Evolutionary conservation across 2,113 vertebrate genomes (phyloP).

Genomic region (Nesoenas mayeri): DNA sequence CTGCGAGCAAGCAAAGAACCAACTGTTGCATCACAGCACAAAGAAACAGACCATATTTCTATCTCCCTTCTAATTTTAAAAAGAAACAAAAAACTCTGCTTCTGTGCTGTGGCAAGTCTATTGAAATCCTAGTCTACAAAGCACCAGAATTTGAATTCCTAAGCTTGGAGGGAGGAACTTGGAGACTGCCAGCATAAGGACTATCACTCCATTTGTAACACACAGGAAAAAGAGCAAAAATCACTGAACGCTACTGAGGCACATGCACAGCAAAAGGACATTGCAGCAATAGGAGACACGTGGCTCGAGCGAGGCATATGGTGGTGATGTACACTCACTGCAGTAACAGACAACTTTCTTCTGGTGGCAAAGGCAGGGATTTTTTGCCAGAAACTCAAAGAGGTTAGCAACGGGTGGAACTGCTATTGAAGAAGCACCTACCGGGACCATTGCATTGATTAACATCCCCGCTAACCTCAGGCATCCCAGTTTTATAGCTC

Average conservation of each 20-base stretch:
- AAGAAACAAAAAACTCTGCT: background rate
- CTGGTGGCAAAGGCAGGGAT: background rate
- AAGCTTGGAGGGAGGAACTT: background rate
- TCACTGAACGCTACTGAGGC: background rate
- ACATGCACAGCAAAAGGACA: background rate
- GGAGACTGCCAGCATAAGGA: background rate
- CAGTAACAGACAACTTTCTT: background rate
- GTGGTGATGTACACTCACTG: background rate
- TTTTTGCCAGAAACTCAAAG: background rate
- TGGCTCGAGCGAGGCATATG: accelerated
- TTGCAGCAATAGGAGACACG: background rate
- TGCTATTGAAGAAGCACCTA: background rate
- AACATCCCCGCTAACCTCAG: background rate
- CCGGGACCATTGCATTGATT: background rate
- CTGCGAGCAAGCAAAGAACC: background rate
- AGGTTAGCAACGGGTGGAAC: background rate
- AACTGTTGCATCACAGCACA: background rate
- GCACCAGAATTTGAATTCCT: background rate
- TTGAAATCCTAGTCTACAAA: background rate
- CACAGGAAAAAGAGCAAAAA: background rate
- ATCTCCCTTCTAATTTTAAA: background rate
- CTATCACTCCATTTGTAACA: background rate
- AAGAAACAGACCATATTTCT: background rate
- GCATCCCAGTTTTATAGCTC: background rate
- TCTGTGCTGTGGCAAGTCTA: background rate